phyloP scores from a whole-genome alignment of 2,113 vertebrate species.

The Trematocara nigrifrons region DNA sequence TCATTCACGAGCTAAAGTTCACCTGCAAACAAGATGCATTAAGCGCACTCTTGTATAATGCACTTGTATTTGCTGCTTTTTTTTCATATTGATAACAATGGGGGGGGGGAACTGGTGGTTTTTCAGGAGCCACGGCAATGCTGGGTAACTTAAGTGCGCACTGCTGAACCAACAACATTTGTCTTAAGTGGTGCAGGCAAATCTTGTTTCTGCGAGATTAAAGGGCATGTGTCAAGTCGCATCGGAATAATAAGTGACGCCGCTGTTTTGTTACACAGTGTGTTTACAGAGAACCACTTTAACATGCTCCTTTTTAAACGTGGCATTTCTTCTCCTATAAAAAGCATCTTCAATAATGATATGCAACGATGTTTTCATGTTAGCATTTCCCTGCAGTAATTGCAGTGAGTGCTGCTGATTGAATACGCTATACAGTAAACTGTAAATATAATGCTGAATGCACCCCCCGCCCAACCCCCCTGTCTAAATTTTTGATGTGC shows the following conservation, averaged over 20 bases:
- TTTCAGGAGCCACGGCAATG: background rate
- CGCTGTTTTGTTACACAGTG: background rate
- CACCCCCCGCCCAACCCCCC: background rate
- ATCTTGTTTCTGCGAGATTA: background rate
- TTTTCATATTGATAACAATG: background rate
- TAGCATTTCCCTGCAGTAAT: background rate
- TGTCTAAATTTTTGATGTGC: background rate
- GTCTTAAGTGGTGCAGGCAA: background rate
- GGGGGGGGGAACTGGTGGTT: background rate
- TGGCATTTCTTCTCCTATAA: background rate
- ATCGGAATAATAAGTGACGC: background rate
- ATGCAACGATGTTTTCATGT: background rate
- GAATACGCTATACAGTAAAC: background rate
- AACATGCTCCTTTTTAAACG: background rate
- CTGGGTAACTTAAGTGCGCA: background rate
- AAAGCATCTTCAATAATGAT: background rate
- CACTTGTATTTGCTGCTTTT: background rate
- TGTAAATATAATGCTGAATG: background rate
- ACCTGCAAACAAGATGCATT: background rate
- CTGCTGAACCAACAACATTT: background rate
- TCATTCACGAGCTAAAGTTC: background rate
- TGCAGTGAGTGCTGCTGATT: background rate
- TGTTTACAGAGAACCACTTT: background rate
- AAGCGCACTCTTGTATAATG: background rate
- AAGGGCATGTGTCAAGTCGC: slow-evolving; percentile 26